Evolutionary conservation across 2,888 invertebrate genomes (phyloP).

Genomic region (Chaetoderma sp.): DNA sequence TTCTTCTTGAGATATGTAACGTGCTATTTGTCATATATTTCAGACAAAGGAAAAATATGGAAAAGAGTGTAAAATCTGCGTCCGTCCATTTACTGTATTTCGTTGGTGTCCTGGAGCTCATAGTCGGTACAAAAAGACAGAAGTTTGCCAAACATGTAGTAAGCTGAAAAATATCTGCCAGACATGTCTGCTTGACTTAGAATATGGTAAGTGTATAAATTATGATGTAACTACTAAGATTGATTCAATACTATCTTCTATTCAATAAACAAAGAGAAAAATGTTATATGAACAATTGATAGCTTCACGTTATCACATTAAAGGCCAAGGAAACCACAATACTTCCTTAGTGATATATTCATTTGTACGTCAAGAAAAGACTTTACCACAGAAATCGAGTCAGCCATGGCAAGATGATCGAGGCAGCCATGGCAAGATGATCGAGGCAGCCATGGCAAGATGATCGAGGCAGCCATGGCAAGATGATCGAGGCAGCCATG

Average conservation of each 20-base stretch:
- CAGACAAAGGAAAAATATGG: conserved; percentile 96
- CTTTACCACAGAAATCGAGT: too few relatives aligned
- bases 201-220: conserved; percentile 77
- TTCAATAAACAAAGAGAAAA: not conserved
- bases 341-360: too few relatives aligned
- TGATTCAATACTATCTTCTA: not conserved
- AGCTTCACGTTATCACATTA: too few relatives aligned
- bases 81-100: conserved; percentile 94
- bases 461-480: too few relatives aligned
- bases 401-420: too few relatives aligned
- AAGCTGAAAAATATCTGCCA: conserved; percentile 96
- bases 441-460: too few relatives aligned
- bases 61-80: conserved; percentile 95
- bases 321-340: too few relatives aligned
- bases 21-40: too few relatives aligned
- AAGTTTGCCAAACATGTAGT: conserved; percentile 95
- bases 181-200: conserved; percentile 92
- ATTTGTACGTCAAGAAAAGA: too few relatives aligned
- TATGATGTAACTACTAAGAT: not conserved
- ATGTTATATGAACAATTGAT: not conserved
- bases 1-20: too few relatives aligned
- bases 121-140: conserved; percentile 96
- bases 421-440: too few relatives aligned
- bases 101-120: conserved; percentile 96
- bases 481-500: too few relatives aligned